Evolutionary conservation across 2,888 invertebrate species (phyloP).

Genomic region (Nasonia oneida): DNA sequence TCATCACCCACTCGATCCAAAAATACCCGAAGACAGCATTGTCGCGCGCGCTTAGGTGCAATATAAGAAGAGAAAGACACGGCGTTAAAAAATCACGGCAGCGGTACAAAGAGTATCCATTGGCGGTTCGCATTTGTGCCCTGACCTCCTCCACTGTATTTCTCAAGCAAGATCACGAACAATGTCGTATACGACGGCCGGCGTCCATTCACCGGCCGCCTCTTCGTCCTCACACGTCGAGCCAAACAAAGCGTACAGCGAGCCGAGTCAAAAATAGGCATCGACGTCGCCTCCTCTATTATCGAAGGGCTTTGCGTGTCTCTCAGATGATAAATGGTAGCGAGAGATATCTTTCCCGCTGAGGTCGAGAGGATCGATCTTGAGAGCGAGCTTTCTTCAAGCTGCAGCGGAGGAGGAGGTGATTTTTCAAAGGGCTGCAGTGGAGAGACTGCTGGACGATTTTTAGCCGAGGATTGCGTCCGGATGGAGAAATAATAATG

Average conservation of each 20-base stretch:
- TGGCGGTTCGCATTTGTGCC: neutral
- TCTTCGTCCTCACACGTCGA: neutral
- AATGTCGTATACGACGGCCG: neutral
- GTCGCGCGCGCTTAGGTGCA: too few species aligned
- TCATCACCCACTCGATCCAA: neutral
- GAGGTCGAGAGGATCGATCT: conserved; percentile 14
- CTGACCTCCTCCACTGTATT: neutral
- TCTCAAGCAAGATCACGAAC: conserved; percentile 1
- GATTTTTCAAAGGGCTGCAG: neutral
- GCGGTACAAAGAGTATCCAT: neutral
- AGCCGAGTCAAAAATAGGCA: conserved; percentile 5
- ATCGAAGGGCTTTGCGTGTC: neutral
- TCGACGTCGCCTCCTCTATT: neutral
- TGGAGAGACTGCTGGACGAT: neutral
- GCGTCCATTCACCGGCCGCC: neutral
- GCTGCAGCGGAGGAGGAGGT: neutral
- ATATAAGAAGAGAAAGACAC: neutral
- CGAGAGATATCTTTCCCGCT: neutral
- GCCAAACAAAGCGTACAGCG: neutral
- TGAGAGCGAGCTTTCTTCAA: neutral
- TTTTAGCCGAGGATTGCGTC: neutral
- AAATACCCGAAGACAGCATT: neutral
- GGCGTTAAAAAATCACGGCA: neutral
- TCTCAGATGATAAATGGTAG: neutral
- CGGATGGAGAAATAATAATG: neutral